These are phyloP conservation scores for Orius laevigatus DNA, from an alignment of 1,140 invertebrate species.

Conservation along the genomic window DNA sequence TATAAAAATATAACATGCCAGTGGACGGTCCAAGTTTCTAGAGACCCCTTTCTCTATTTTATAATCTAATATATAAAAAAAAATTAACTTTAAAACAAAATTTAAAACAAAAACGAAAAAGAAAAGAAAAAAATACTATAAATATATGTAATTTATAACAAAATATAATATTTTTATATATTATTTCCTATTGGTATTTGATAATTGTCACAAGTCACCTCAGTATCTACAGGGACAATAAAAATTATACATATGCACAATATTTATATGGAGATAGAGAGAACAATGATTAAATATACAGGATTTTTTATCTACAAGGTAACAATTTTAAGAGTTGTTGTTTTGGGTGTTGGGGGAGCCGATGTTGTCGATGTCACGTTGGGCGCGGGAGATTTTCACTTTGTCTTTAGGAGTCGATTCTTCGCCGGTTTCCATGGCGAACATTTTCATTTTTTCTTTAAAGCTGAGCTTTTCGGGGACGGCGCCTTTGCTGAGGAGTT, in stretches of 20 bases:
- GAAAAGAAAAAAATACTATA: not conserved
- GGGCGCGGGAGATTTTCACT: constrained; percentile 82
- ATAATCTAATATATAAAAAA: not conserved
- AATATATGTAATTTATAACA: not conserved
- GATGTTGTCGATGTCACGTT: constrained; percentile 72
- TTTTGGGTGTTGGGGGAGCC: constrained; percentile 30
- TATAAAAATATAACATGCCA: too few relatives aligned
- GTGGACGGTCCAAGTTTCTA: too few relatives aligned
- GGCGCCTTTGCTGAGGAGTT: constrained; percentile 37
- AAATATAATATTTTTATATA: not conserved
- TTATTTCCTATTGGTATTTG: not conserved
- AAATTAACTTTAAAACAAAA: not conserved
- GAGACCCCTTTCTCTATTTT: too few relatives aligned
- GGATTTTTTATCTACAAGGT: not conserved
- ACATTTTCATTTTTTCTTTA: constrained; percentile 95
- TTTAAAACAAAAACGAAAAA: not conserved
- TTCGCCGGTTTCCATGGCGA: constrained; percentile 82
- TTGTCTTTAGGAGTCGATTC: constrained; percentile 74
- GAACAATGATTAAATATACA: not conserved
- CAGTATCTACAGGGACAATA: not conserved
- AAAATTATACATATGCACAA: not conserved
- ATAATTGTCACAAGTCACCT: constrained; percentile 9
- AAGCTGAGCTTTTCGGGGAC: constrained; percentile 82
- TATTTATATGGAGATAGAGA: not conserved
- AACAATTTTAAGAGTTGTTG: constrained; percentile 22